Evolutionary conservation across 1,140 invertebrate genomes (phyloP).

Genomic region (Meloidogyne floridensis): DNA sequence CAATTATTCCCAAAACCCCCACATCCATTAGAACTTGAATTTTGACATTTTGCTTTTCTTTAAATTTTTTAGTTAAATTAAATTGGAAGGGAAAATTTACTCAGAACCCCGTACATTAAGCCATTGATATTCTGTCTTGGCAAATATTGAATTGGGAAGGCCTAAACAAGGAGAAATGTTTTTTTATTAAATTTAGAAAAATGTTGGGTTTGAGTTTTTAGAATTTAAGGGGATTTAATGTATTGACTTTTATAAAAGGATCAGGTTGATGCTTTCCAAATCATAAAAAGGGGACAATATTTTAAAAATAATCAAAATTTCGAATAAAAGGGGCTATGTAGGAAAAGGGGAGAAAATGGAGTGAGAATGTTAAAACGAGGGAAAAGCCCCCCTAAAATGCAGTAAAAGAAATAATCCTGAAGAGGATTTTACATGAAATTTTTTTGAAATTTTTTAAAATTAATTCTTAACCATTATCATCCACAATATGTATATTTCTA

Average conservation of each 20-base stretch:
- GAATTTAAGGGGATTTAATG: no score
- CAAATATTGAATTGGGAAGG: conserved; percentile 48
- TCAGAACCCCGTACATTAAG: conserved; percentile 52
- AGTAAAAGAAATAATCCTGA: neutral
- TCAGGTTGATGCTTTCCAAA: no score
- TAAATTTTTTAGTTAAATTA: conserved; percentile 35
- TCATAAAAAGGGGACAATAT: no score
- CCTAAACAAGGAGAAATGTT: neutral
- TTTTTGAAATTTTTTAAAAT: conserved; percentile 13
- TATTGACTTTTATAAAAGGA: neutral
- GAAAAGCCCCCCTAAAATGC: no score
- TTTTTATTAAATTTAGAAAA: no score
- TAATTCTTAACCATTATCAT: conserved; percentile 48
- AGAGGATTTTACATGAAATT: neutral
- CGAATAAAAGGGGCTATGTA: no score
- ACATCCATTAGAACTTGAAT: conserved; percentile 61
- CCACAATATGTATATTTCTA: conserved; percentile 57
- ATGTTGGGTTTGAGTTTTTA: no score
- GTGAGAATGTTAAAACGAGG: no score
- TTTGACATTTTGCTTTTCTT: conserved; percentile 63
- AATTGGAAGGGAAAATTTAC: neutral
- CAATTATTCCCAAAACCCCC: conserved; percentile 62
- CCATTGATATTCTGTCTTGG: conserved; percentile 65
- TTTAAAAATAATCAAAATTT: no score
- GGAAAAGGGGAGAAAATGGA: no score